Conservation (phyloP, 2,888 invertebrate species). For the Clitarchus hookeri region DNA sequence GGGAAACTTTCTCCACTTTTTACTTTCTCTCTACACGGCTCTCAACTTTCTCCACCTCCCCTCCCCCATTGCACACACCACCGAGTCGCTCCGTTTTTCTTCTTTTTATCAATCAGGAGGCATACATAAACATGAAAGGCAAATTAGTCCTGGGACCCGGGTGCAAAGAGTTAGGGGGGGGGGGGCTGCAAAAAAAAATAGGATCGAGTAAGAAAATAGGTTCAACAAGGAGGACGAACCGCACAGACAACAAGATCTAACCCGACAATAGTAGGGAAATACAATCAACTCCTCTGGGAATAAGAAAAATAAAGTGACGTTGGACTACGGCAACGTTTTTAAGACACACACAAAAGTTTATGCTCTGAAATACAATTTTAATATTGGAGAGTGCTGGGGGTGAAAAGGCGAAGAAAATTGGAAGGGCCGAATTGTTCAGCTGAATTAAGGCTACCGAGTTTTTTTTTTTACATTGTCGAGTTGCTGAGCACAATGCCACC, state of each 20-base stretch:
- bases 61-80: background rate
- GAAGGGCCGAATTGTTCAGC: too few species aligned
- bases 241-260: constrained; percentile 3
- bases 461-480: too few species aligned
- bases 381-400: background rate
- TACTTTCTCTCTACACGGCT: background rate
- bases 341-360: background rate
- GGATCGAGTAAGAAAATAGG: background rate
- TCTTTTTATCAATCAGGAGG: constrained; percentile 39
- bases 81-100: constrained; percentile 18
- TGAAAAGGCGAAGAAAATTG: too few species aligned
- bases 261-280: constrained; percentile 15
- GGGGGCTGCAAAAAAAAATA: background rate
- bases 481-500: too few species aligned
- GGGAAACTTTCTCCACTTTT: constrained; percentile 2
- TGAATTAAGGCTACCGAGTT: too few species aligned
- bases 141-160: constrained; percentile 36
- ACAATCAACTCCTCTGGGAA: background rate
- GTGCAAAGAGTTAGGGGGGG: background rate
- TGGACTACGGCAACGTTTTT: background rate
- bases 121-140: constrained; percentile 40
- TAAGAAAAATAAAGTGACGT: background rate
- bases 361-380: background rate
- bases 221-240: background rate
- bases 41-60: background rate